A percentile compares a stretch with the other conserved stretches of the same genome.
Evolutionary conservation across 2,888 invertebrate species (phyloP).

Genomic region (Campopleginae sp.): DNA sequence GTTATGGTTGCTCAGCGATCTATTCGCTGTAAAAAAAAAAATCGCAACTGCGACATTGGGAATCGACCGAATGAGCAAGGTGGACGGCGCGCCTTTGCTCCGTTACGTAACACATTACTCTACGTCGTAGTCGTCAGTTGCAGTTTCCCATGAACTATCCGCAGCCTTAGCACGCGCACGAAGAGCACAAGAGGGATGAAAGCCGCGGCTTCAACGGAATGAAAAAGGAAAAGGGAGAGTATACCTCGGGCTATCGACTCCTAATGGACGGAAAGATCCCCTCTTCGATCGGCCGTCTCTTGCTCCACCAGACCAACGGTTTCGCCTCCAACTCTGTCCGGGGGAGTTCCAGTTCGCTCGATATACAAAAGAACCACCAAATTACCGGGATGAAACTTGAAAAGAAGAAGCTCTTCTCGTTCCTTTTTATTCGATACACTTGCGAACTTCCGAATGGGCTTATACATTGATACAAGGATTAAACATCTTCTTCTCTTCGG

Average conservation of each 20-base stretch:
- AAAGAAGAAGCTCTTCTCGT: conserved; percentile 1
- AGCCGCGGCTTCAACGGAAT: conserved; percentile 24
- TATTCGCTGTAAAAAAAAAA: conserved; percentile 36
- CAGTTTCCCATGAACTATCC: conserved; percentile 47
- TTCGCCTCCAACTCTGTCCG: conserved; percentile 30
- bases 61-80: conserved; percentile 36
- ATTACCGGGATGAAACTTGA: conserved; percentile 27
- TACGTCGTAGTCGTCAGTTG: conserved; percentile 43
- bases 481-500: not conserved
- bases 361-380: conserved; percentile 38
- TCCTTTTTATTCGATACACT: conserved; percentile 5
- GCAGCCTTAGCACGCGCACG: not conserved
- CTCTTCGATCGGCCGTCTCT: conserved; percentile 44
- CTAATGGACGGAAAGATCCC: conserved; percentile 57
- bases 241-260: conserved; percentile 51
- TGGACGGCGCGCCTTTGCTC: conserved; percentile 4
- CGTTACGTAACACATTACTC: conserved; percentile 22
- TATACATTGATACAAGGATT: conserved; percentile 9
- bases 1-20: conserved; percentile 31
- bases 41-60: conserved; percentile 25
- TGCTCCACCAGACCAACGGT: conserved; percentile 34
- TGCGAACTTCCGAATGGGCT: not conserved
- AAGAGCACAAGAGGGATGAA: conserved; percentile 18
- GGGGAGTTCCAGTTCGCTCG: conserved; percentile 20
- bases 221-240: conserved; percentile 12